Conservation (phyloP, 2,113 vertebrate genomes). For the Hirundichthys speculiger region DNA sequence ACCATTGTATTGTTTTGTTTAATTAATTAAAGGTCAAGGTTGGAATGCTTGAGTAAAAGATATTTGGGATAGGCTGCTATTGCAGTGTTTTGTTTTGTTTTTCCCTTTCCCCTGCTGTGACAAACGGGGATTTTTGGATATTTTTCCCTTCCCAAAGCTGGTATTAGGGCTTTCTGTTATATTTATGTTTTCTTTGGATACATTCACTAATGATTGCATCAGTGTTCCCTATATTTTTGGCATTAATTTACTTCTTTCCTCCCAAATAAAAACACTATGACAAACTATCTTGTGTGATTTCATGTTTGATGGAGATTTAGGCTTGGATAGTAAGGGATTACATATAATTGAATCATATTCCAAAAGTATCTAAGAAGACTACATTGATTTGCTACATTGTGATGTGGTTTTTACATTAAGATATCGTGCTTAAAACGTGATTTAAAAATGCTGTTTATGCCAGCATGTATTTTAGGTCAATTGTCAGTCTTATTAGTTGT, state of each 20-base stretch:
- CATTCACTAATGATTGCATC: constrained; percentile 14
- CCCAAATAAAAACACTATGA: constrained; percentile 19
- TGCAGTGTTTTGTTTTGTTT: neutral
- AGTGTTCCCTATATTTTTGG: constrained; percentile 13
- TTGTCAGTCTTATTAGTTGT: no score
- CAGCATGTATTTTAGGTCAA: no score
- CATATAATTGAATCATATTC: no score
- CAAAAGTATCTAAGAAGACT: no score
- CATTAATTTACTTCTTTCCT: constrained; percentile 23
- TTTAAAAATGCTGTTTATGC: no score
- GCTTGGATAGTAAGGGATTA: no score
- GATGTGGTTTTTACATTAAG: no score
- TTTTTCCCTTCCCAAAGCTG: constrained; percentile 47
- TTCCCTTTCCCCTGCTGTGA: constrained; percentile 47
- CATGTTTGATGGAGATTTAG: neutral
- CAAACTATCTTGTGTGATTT: constrained; percentile 8
- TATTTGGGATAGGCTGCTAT: constrained; percentile 24
- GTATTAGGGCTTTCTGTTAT: constrained; percentile 54
- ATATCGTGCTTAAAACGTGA: no score
- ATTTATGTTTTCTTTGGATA: constrained; percentile 29
- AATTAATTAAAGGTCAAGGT: constrained; percentile 48
- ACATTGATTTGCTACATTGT: no score
- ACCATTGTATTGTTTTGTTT: constrained; percentile 53
- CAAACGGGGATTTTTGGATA: constrained; percentile 46
- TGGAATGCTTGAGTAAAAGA: constrained; percentile 15